Evolutionary conservation across 2,113 vertebrate species (phyloP), one percentile per base, ranked within the genome.

Genomic region (Spea multiplicata): DNA sequence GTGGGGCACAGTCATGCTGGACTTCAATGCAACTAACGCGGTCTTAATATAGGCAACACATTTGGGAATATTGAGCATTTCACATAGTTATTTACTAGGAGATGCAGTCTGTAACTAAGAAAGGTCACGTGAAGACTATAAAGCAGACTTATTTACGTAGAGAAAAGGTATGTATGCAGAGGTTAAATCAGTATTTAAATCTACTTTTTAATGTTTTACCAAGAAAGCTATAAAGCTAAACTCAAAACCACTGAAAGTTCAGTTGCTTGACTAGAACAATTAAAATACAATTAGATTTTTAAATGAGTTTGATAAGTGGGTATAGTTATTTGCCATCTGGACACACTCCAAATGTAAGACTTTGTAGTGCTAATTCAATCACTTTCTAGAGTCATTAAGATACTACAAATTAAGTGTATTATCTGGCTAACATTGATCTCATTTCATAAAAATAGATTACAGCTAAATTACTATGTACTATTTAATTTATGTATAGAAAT

Each of bases 171-270:
- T n/a, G 5, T 30, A 14, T 10, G 44, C 30, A 46, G n/a, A 68
- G 52, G 66, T 76, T 55, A 76, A 59, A 59, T 69, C 45, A 3
- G 13, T 69, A 62, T 69, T 44, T 1, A 13, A n/a, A 30, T 13
- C 12, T 61, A 69, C 16, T 76, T 49, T 68, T 16, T 68, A 50
- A n/a, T 55, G 52, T 17, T 13, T 16, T n/a, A 16, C 65, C 47
- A 44, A 68, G 44, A 76, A 14, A 44, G 59, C 81, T 74, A 64
- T 76, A 82, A 82, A 81, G 55, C 76, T 74, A 81, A 81, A 57
- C 12, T 75, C 55, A 12, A 80, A 44, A 65, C 70, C 44, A 66
- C 62, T 81, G 75, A 85, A 86, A 81, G 74, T 80, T 64, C 83
- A 84, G 69, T 81, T 80, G 70, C 6, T 75, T 30, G 47, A 75